phyloP scores from a whole-genome alignment of 2,113 vertebrate species.

The Symphodus melops region DNA sequence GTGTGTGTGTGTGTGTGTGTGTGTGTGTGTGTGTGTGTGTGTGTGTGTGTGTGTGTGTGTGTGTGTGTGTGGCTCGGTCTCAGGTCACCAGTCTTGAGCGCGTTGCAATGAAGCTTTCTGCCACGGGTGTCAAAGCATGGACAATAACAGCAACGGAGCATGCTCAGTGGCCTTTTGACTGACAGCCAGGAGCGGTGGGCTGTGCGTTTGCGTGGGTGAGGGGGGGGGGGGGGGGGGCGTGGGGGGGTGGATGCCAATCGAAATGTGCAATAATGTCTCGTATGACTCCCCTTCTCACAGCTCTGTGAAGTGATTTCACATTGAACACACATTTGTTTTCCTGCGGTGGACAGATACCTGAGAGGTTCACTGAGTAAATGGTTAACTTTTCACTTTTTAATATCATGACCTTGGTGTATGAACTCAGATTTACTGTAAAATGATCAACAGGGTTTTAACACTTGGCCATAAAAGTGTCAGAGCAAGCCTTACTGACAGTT shows the following conservation, averaged over 20 bases:
- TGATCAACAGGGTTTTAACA: too few relatives aligned
- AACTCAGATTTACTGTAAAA: too few relatives aligned
- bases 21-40: conserved; percentile 22
- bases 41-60: conserved; percentile 23
- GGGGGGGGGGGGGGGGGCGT: conserved; percentile 1
- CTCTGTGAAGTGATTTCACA: conserved; percentile 33
- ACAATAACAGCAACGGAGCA: conserved; percentile 48
- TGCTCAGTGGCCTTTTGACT: conserved; percentile 62
- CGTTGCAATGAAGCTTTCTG: conserved; percentile 46
- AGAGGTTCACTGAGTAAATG: too few relatives aligned
- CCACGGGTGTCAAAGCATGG: conserved; percentile 50
- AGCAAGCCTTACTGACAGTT: too few relatives aligned
- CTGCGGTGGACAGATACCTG: not conserved
- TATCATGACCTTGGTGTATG: too few relatives aligned
- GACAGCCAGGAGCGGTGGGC: conserved; percentile 43
- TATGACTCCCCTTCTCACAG: conserved; percentile 13
- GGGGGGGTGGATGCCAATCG: conserved; percentile 2
- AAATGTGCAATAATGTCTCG: conserved; percentile 35
- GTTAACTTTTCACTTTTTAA: too few relatives aligned
- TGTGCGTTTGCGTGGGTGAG: conserved; percentile 42
- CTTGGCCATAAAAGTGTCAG: too few relatives aligned
- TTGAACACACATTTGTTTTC: not conserved
- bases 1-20: not conserved
- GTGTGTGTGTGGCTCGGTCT: conserved; percentile 13
- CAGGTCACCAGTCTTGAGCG: conserved; percentile 50